phyloP scores from a whole-genome alignment of 2,797 vertebrate species.

The Takifugu ocellatus region DNA sequence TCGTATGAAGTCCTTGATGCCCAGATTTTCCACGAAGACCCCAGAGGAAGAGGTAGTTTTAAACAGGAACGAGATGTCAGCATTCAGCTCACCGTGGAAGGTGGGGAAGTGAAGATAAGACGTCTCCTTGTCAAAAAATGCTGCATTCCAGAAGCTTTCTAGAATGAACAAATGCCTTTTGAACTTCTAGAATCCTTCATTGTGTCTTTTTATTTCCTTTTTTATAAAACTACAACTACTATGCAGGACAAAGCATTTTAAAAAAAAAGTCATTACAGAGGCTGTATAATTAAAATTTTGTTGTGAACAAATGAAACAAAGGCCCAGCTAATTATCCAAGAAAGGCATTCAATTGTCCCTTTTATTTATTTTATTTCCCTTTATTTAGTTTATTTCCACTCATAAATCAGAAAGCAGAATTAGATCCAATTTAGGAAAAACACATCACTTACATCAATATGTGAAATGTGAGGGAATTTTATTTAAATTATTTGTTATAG shows the following conservation, averaged over 20 bases:
- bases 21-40: constrained; percentile 93
- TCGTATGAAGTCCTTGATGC: constrained; percentile 93
- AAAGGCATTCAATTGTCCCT: constrained; percentile 28
- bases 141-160: constrained; percentile 91
- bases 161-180: constrained; percentile 10
- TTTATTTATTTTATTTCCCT: too few species aligned
- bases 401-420: constrained; percentile 37
- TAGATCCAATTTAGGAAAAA: constrained; percentile 43
- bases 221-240: not conserved
- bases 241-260: constrained; percentile 31
- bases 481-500: not conserved
- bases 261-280: constrained; percentile 41
- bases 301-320: constrained; percentile 59
- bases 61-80: constrained; percentile 93
- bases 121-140: constrained; percentile 88
- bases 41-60: constrained; percentile 92
- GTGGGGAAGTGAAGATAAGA: constrained; percentile 97
- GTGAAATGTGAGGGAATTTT: not conserved
- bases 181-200: not conserved
- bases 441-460: constrained; percentile 15
- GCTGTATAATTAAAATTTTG: constrained; percentile 37
- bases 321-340: constrained; percentile 5
- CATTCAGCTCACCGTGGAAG: constrained; percentile 89
- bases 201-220: not conserved
- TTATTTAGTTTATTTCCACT: constrained; percentile 20